Evolutionary conservation across 2,113 vertebrate genomes (phyloP).

Genomic region (Typhlomys cinereus): DNA sequence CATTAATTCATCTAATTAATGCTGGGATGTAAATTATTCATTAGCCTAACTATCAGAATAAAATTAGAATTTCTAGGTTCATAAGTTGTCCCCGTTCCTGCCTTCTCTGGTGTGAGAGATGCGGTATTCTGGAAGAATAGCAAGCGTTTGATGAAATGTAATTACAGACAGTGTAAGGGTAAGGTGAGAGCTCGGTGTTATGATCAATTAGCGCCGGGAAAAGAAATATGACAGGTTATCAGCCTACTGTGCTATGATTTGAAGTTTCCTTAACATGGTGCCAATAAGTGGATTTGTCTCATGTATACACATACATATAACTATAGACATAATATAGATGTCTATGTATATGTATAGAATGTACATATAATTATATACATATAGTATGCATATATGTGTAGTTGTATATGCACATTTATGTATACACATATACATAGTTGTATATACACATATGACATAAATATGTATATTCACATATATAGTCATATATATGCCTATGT

Average conservation of each 20-base stretch:
- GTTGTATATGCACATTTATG: no score
- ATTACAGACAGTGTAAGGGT: slow-evolving; percentile 20
- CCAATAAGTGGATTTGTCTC: background rate
- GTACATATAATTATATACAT: no score
- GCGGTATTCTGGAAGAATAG: slow-evolving; percentile 35
- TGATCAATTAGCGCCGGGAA: background rate
- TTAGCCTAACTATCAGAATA: slow-evolving; percentile 62
- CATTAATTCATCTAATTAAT: slow-evolving; percentile 78
- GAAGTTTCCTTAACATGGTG: background rate
- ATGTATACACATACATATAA: no score
- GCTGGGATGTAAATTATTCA: slow-evolving; percentile 79
- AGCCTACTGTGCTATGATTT: background rate
- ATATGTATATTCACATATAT: no score
- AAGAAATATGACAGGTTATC: background rate
- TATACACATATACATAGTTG: no score
- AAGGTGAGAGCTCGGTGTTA: background rate
- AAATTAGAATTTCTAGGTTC: slow-evolving; percentile 69
- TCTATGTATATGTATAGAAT: no score
- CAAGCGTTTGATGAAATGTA: slow-evolving; percentile 10
- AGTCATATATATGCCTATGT: no score
- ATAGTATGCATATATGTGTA: no score
- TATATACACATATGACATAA: no score
- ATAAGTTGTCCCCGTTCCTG: slow-evolving; percentile 53
- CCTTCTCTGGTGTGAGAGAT: background rate
- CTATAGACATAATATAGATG: no score